Base-by-base conservation (phyloP, 2,797 vertebrate species). In the Enteromius anoplus region DNA sequence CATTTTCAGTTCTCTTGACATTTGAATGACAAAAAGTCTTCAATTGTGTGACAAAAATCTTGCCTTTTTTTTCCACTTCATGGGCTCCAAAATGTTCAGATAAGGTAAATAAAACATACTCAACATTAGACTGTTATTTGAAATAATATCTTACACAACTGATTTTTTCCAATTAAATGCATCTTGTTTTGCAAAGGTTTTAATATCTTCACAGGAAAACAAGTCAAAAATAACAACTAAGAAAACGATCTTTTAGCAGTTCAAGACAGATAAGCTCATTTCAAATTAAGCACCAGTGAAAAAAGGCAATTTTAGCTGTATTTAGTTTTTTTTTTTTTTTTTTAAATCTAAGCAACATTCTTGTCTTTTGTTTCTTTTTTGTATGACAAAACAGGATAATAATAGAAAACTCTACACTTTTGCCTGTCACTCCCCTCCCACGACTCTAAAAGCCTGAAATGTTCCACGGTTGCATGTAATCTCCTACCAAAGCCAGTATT, bases 281-380 rank as follows among this genome's bases (percentile, higher is more conserved):
- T 86, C 69, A 78, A 64, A 88, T 89, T 91, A 89, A 94, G 93
- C 93, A 94, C 93, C 93, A 90, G 90, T 78, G 88, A 87, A 90
- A 86, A 90, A 93, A 93, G 91, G 91, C 89, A 80, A 88, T 91
- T 87, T 75, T 80, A 82, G 60, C 85, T 85, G 71, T 65, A 40
- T 40, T 40, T 37, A 6, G 0, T 80, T 42, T 70, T 83, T 58
- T 29, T 79, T 70, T 86, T 90, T 89, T 58, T 29, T 81, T 70
- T 86, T 90, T 90, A 88, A n/a, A 84, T 87, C 86, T 83, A 85
- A 82, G 64, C 5, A 87, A 93, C 92, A 93, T 93, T 94, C 89
- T 81, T 81, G 23, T 87, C 82, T 88, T 29, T 19, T 69, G 19
- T 73, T 75, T 60, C 26, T 77, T 32, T 51, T 88, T 87, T 85